Evolutionary conservation across 2,797 vertebrate genomes (phyloP).

Genomic region (Trichosurus vulpecula): DNA sequence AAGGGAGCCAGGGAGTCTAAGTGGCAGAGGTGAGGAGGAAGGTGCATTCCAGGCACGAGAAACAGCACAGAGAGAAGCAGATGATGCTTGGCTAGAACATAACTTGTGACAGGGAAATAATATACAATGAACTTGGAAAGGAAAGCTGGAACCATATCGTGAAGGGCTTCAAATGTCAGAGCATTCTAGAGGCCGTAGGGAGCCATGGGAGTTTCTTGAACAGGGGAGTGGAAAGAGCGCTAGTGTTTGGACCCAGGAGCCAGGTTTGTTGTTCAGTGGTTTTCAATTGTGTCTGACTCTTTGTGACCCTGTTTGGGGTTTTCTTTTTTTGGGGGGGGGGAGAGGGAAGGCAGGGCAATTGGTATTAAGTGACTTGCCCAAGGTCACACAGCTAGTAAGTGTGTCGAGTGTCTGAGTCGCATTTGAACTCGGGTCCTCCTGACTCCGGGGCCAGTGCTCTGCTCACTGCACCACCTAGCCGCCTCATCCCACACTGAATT

Average conservation of each 20-base stretch:
- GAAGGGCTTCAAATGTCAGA: too few relatives aligned
- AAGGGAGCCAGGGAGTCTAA: background rate
- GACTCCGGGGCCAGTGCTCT: too few relatives aligned
- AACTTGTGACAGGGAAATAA: too few relatives aligned
- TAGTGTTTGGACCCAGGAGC: background rate
- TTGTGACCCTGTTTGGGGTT: background rate
- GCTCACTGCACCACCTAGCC: background rate
- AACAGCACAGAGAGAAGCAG: background rate
- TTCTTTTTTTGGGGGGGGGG: too few relatives aligned
- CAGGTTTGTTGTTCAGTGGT: background rate
- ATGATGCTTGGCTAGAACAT: background rate
- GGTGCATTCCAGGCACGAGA: too few relatives aligned
- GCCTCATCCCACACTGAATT: background rate
- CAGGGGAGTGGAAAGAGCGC: background rate
- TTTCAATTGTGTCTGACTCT: background rate
- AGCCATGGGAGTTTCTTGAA: too few relatives aligned
- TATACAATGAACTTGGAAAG: background rate
- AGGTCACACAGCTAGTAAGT: background rate
- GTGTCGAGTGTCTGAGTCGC: too few relatives aligned
- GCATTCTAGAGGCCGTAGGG: background rate
- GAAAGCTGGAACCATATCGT: background rate
- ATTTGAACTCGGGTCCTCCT: too few relatives aligned
- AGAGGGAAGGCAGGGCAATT: too few relatives aligned
- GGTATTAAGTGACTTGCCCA: background rate
- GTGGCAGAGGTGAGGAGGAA: background rate